Base-by-base conservation (phyloP, 1,140 invertebrate species). In the Atopsyche davidsoni region DNA sequence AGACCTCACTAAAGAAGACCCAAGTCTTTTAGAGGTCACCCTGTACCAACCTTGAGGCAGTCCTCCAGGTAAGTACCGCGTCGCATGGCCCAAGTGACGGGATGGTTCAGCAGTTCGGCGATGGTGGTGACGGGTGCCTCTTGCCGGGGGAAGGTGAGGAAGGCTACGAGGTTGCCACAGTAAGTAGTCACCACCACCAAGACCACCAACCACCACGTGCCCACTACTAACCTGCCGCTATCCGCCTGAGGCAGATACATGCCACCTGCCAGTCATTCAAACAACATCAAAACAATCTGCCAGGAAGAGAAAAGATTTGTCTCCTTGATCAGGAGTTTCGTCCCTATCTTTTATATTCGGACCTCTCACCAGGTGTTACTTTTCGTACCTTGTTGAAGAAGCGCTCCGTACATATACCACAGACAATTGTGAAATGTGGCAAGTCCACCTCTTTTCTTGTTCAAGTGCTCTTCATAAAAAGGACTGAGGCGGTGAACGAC, bases 201-300 rank as follows among this genome's bases (percentile, higher is more conserved):
- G 2, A 92, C 90, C 10, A 92, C 87, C 10, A 96, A 64, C 92
- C 92, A 96, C 92, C 92, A 96, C 3, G 88, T 83, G 0, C 87
- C 89, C 1, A 96, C 80, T 1, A 96, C 72, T 2, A 94, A 61
- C n/a, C 92, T 76, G n/a, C 89, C 88, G 57, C 89, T 92, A 60
- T 91, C 86, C 0, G 87, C 86, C 28, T 79, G 71, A 0, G 91
- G 90, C 23, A 93, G 68, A 62, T 89, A 82, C 76, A 87, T 86
- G 14, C 90, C 90, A 57, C 90, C 90, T 92, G 59, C 16, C 62
- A 64, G 56, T 13, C 18, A 21, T 17, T 41, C n/a, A n/a, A 28
- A 16, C 7, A 46, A 28, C 13, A 13, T 13, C 11, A 22, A 16
- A 17, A 9, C 10, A 19, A 42, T 19, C 22, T 17, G 7, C 11